Evolutionary conservation across 2,888 invertebrate species (phyloP).

Genomic region (Nomada fabriciana): DNA sequence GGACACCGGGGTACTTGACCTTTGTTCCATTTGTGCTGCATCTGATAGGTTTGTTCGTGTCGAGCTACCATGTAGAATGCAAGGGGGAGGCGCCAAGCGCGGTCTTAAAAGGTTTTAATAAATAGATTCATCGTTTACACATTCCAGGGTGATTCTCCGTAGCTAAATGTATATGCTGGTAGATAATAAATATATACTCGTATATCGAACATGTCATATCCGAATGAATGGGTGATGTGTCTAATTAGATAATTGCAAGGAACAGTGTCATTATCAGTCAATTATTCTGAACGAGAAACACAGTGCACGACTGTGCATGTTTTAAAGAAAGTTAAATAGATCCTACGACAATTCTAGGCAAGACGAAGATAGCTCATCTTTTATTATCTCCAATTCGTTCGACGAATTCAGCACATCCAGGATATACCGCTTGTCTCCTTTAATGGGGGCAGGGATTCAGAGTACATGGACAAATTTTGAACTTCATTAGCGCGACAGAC

Average conservation of each 20-base stretch:
- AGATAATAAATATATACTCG: too few species aligned
- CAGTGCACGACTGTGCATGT: too few species aligned
- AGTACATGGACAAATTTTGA: constrained; percentile 45
- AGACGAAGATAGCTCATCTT: constrained; percentile 20
- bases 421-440: constrained; percentile 4
- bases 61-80: constrained; percentile 6
- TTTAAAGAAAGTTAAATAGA: too few species aligned
- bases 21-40: constrained; percentile 45
- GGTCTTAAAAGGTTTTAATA: background rate
- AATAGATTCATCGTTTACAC: too few species aligned
- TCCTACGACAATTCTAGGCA: too few species aligned
- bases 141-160: too few species aligned
- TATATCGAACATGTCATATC: too few species aligned
- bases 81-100: background rate
- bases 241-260: too few species aligned
- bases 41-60: constrained; percentile 26
- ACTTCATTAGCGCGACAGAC: constrained; percentile 60
- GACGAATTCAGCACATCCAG: constrained; percentile 7
- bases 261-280: too few species aligned
- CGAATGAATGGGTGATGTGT: too few species aligned
- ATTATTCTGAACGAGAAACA: too few species aligned
- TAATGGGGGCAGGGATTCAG: constrained; percentile 6
- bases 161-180: too few species aligned
- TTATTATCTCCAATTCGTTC: constrained; percentile 6
- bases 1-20: constrained; percentile 59